Evolutionary conservation across 2,113 vertebrate genomes (phyloP), one percentile per base, ranked within the genome.

Genomic region (Sterrhoptilus dennistouni): DNA sequence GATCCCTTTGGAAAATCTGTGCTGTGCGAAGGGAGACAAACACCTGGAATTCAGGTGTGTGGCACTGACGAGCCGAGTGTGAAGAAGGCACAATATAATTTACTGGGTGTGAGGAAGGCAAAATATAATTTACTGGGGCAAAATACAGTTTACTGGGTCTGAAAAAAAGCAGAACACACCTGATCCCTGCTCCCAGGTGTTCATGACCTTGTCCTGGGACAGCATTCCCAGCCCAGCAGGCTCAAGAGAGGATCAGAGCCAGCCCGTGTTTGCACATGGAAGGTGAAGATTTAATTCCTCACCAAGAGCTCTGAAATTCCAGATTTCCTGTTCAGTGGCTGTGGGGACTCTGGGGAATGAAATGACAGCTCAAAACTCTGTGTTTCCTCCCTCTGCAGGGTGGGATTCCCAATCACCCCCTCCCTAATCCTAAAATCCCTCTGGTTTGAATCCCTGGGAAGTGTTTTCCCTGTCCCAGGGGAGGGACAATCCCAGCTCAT

Each of bases 41-140:
- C 42, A 59, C 28, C 60, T 42, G 61, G 31, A 49, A 4, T 2
- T 3, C 22, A 53, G 71, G 38, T 27, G 36, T n/a, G 35, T 7
- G 42, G 22, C 56, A 14, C 7, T 0, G 6, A 2, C 11, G 4
- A 47, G n/a, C 33, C 19, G 13, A 9, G 2, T 2, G 35, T 61
- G 53, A 56, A 33, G 29, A 6, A 29, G 50, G 50, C 15, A 50
- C 8, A 50, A 50, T 25, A 15, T 8, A 8, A 50, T 27, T 50
- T 25, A 12, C 23, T 49, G 47, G 47, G 47, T 13, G 47, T 49
- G 23, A 24, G 7, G 24, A 14, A n/a, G 54, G 54, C 33, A 59
- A n/a, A 59, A 35, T 9, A 6, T 22, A 7, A 14, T 50, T 25
- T 8, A 4, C 14, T 14, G 49, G 49, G 50, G 47, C 47, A 47